Evolutionary conservation across 2,113 vertebrate species (phyloP).

Genomic region (Ochotona curzoniae): DNA sequence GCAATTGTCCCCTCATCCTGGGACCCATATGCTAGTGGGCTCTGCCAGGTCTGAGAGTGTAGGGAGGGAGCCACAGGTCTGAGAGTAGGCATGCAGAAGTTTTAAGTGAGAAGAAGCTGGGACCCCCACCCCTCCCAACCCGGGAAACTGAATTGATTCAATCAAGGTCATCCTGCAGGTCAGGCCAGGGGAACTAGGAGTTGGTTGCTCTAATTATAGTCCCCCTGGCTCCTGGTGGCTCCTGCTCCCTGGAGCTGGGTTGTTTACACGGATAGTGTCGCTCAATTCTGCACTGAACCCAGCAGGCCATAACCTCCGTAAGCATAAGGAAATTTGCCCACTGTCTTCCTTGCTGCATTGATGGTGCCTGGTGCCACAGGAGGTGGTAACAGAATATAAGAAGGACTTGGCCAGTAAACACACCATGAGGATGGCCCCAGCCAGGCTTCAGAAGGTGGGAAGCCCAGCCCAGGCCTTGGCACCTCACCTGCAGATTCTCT

Average conservation of each 20-base stretch:
- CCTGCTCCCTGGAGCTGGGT: not conserved
- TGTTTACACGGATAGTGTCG: conserved; percentile 37
- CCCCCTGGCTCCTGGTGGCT: conserved; percentile 1
- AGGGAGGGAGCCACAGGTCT: not conserved
- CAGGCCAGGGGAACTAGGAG: not conserved
- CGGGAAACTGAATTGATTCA: conserved; percentile 7
- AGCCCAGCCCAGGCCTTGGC: too few relatives aligned
- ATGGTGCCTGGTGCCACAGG: not conserved
- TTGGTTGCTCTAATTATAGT: conserved; percentile 70
- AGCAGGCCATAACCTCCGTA: conserved; percentile 52
- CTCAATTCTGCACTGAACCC: conserved; percentile 72
- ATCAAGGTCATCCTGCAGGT: conserved; percentile 60
- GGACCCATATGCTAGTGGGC: not conserved
- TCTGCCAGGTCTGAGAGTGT: not conserved
- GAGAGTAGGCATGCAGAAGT: not conserved
- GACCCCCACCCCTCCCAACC: too few relatives aligned
- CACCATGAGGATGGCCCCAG: not conserved
- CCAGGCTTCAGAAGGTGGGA: too few relatives aligned
- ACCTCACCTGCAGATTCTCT: too few relatives aligned
- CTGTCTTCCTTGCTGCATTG: not conserved
- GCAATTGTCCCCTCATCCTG: not conserved
- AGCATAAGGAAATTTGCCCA: not conserved
- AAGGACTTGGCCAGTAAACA: not conserved
- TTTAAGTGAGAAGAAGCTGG: not conserved
- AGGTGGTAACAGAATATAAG: not conserved